phyloP scores from a whole-genome alignment of 2,888 invertebrate genomes.

The Gymnosoma rotundatum region DNA sequence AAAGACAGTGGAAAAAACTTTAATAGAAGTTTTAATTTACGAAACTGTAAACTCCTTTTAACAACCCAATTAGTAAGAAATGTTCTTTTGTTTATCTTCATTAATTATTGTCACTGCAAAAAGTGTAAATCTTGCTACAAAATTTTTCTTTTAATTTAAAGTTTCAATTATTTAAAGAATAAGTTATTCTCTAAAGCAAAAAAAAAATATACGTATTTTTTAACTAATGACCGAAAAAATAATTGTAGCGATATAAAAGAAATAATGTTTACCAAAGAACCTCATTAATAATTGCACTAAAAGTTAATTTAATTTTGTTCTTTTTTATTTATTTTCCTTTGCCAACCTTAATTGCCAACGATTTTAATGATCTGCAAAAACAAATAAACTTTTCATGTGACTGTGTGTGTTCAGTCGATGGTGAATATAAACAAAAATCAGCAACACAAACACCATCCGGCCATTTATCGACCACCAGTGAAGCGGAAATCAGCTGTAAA shows the following conservation, averaged over 20 bases:
- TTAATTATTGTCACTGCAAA: background rate
- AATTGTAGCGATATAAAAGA: no score
- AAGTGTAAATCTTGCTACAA: no score
- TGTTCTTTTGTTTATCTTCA: background rate
- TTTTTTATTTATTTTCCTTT: conserved; percentile 35
- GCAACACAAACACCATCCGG: conserved; percentile 87
- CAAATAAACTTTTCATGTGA: conserved; percentile 43
- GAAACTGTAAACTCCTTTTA: background rate
- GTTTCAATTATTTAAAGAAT: no score
- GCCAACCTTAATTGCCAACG: conserved; percentile 54
- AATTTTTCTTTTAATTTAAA: no score
- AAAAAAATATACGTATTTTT: no score
- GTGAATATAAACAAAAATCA: conserved; percentile 88
- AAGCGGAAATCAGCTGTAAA: conserved; percentile 82
- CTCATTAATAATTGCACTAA: conserved; percentile 28
- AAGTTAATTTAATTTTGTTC: conserved; percentile 36
- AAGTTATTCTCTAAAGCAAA: no score
- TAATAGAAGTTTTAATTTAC: conserved; percentile 14
- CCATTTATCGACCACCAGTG: conserved; percentile 82
- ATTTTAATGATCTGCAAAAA: conserved; percentile 65
- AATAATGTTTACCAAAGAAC: background rate
- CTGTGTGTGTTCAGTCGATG: conserved; percentile 82
- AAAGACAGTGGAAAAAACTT: background rate
- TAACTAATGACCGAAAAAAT: no score
- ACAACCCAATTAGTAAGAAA: conserved; percentile 17